Evolutionary conservation across 2,888 invertebrate genomes (phyloP).

Genomic region (Onchidella celtica): DNA sequence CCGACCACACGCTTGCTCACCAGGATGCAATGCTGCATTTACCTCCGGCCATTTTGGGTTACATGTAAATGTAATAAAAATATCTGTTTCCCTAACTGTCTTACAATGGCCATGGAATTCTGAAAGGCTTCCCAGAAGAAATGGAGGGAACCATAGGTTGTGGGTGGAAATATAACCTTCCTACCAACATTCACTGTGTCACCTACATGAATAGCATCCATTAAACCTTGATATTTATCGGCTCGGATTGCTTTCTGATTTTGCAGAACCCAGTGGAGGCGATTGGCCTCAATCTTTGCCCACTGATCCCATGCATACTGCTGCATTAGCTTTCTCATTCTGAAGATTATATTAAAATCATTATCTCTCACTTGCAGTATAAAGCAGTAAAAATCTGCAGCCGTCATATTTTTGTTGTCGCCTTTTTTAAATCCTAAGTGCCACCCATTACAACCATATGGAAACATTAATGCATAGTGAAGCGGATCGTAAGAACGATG

Average conservation of each 20-base stretch:
- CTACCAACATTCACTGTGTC: background rate
- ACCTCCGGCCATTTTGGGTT: background rate
- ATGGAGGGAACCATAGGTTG: background rate
- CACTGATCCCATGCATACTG: background rate
- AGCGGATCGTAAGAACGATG: slow-evolving; percentile 13
- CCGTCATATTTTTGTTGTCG: background rate
- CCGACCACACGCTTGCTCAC: background rate
- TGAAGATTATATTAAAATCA: background rate
- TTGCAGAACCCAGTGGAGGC: background rate
- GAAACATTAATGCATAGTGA: slow-evolving; percentile 4
- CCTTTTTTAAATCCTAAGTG: background rate
- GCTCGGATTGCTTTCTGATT: background rate
- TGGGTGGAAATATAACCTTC: background rate
- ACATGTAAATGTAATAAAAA: background rate
- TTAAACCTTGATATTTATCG: background rate
- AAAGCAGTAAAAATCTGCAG: slow-evolving; percentile 4
- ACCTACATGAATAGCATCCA: background rate
- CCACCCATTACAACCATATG: background rate
- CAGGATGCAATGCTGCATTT: background rate
- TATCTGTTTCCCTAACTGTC: background rate
- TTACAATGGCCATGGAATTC: background rate
- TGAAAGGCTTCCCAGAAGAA: background rate
- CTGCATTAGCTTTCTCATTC: background rate
- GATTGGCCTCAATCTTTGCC: slow-evolving; percentile 3
- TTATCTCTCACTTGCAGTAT: background rate